Evolutionary conservation across 2,113 vertebrate genomes (phyloP).

Genomic region (Microtus ochrogaster): DNA sequence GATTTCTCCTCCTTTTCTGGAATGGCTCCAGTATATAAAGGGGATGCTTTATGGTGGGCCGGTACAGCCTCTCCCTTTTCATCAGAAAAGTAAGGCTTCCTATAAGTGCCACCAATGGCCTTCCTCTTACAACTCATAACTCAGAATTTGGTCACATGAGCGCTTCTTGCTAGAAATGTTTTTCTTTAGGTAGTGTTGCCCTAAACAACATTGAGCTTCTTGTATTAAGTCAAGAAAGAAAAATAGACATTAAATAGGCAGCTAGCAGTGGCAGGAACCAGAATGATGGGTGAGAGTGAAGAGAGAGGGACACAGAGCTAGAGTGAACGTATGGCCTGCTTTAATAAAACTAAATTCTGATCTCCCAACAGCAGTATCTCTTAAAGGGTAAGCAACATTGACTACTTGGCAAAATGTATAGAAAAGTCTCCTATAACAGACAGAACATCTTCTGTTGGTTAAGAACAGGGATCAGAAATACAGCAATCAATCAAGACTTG

Average conservation of each 20-base stretch:
- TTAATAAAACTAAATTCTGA: background rate
- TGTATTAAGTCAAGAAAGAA: background rate
- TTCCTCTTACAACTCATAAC: background rate
- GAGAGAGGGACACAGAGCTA: fast-evolving
- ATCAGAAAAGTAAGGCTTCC: background rate
- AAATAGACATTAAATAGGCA: background rate
- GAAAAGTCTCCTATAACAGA: background rate
- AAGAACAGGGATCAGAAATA: background rate
- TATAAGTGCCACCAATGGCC: background rate
- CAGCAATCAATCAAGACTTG: background rate
- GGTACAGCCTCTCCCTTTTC: background rate
- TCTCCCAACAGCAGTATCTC: background rate
- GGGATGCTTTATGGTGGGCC: background rate
- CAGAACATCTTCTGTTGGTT: background rate
- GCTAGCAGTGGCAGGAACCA: background rate
- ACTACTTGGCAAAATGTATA: background rate
- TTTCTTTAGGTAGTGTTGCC: background rate
- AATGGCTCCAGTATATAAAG: background rate
- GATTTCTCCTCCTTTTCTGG: background rate
- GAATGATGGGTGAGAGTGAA: background rate
- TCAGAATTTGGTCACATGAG: constrained; percentile 2
- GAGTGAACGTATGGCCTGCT: background rate
- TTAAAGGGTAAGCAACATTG: background rate
- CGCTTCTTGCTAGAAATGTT: background rate
- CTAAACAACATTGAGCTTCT: background rate